phyloP scores from a whole-genome alignment of 2,113 vertebrate genomes.

The Ovis aries region DNA sequence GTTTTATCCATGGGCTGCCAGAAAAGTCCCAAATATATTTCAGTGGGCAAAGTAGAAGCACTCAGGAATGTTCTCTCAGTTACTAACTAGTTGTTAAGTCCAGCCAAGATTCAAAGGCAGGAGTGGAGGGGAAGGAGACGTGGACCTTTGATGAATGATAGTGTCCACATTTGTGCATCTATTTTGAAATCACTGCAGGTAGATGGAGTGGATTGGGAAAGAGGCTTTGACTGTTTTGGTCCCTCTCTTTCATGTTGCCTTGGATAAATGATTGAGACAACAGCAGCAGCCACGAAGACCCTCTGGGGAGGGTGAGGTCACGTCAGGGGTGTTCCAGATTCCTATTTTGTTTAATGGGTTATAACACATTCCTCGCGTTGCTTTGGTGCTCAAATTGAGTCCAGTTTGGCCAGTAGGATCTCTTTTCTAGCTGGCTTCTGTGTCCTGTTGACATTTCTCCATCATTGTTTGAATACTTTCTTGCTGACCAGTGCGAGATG shows the following conservation, averaged over 20 bases:
- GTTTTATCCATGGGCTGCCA: background rate
- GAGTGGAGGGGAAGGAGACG: background rate
- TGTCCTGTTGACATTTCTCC: background rate
- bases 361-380: background rate
- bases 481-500: background rate
- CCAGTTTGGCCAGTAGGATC: background rate
- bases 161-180: background rate
- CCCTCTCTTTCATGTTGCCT: background rate
- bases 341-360: background rate
- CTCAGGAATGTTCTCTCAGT: background rate
- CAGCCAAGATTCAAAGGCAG: background rate
- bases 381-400: too few relatives aligned
- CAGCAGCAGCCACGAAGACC: background rate
- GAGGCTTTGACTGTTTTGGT: background rate
- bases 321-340: background rate
- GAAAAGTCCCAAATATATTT: background rate
- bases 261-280: background rate
- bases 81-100: background rate
- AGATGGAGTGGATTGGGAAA: background rate
- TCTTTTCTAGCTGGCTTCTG: background rate
- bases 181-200: background rate
- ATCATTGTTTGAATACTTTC: background rate
- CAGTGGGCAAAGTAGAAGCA: background rate
- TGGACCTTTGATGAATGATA: background rate
- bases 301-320: background rate